Evolutionary conservation across 2,797 vertebrate species (phyloP).

Genomic region (Falco novaeseelandiae): DNA sequence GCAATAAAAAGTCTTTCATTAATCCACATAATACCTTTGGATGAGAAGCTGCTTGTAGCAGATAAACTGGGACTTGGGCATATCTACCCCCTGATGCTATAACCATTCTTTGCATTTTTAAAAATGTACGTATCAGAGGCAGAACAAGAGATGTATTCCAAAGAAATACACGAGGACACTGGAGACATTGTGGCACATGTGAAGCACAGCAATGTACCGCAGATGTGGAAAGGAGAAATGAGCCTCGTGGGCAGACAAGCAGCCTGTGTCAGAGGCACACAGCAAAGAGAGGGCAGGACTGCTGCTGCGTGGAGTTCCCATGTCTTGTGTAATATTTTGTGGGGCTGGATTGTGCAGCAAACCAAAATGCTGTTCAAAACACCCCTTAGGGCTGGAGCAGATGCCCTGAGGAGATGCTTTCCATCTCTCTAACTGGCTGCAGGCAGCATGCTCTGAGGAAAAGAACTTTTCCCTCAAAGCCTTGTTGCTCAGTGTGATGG

Average conservation of each 20-base stretch:
- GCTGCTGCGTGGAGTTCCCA: neutral
- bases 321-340: neutral
- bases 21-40: constrained; percentile 52
- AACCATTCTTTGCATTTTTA: neutral
- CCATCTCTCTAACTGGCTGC: neutral
- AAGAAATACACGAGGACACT: neutral
- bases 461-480: neutral
- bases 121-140: neutral
- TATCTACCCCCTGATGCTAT: neutral
- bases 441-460: neutral
- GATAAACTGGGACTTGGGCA: constrained; percentile 26
- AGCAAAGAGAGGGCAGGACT: constrained; percentile 7
- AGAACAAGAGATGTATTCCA: neutral
- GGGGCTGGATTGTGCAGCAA: neutral
- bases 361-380: neutral
- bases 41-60: constrained; percentile 43
- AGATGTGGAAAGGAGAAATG: neutral
- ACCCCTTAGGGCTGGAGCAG: neutral
- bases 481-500: neutral
- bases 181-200: neutral
- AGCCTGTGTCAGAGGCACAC: neutral
- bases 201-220: neutral
- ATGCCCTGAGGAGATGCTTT: neutral
- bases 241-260: neutral
- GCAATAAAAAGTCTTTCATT: constrained; percentile 60